phyloP scores from a whole-genome alignment of 2,888 invertebrate genomes.

The Parnassius apollo region DNA sequence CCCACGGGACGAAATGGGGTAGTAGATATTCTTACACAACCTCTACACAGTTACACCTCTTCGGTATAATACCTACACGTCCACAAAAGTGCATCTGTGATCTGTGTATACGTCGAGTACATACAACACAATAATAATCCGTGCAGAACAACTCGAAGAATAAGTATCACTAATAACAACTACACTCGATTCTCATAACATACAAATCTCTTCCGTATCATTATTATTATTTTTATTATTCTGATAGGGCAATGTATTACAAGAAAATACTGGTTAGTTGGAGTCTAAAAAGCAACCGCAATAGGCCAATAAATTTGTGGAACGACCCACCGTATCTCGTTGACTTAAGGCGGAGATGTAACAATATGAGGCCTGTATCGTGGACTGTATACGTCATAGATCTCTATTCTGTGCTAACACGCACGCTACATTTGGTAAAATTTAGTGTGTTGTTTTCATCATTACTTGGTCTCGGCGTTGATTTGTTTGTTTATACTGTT shows the following conservation, averaged over 20 bases:
- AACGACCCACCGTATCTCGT: slow-evolving; percentile 26
- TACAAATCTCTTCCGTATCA: slow-evolving; percentile 6
- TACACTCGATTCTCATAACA: background rate
- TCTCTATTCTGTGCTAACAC: slow-evolving; percentile 17
- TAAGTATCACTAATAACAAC: no score
- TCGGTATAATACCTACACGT: no score
- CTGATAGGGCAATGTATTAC: slow-evolving; percentile 19
- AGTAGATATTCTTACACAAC: no score
- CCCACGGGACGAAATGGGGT: no score
- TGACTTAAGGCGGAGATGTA: slow-evolving; percentile 21
- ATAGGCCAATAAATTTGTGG: slow-evolving; percentile 25
- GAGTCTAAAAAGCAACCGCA: slow-evolving; percentile 25
- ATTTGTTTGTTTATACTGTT: slow-evolving; percentile 38
- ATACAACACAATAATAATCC: no score
- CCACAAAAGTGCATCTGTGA: no score
- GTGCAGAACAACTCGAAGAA: no score
- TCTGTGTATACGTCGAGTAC: no score
- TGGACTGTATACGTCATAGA: slow-evolving; percentile 15
- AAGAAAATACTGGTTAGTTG: background rate
- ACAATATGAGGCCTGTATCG: slow-evolving; percentile 11
- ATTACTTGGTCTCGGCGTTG: slow-evolving; percentile 42
- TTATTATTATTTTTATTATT: slow-evolving; percentile 22
- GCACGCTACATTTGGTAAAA: slow-evolving; percentile 38
- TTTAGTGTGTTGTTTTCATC: slow-evolving; percentile 50
- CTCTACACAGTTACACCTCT: no score